Evolutionary conservation across 2,888 invertebrate species (phyloP).

Genomic region (Margaritifera margaritifera): DNA sequence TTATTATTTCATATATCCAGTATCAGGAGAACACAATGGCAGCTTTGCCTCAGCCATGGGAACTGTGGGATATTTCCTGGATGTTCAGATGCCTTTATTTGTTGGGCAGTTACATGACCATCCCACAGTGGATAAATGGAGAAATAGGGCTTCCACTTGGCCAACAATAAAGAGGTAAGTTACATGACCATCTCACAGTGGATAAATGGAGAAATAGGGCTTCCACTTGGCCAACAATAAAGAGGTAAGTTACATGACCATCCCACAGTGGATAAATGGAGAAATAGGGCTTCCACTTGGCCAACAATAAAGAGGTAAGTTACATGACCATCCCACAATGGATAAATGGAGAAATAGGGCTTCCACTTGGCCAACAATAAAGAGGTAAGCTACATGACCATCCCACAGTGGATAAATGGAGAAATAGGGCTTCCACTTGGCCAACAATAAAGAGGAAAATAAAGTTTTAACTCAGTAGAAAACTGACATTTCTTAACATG

Average conservation of each 20-base stretch:
- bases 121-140: conserved; percentile 60
- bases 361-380: conserved; percentile 21
- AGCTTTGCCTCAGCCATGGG: conserved; percentile 47
- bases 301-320: no score
- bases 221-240: no score
- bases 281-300: no score
- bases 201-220: no score
- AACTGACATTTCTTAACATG: no score
- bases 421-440: no score
- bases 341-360: conserved; percentile 58
- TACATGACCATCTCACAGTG: neutral
- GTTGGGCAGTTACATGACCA: conserved; percentile 61
- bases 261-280: no score
- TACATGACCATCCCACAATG: conserved; percentile 57
- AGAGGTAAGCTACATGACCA: conserved; percentile 38
- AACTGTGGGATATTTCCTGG: conserved; percentile 46
- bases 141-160: conserved; percentile 20
- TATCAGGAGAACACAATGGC: conserved; percentile 36
- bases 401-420: no score
- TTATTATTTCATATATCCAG: conserved; percentile 19
- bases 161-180: conserved; percentile 47
- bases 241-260: neutral
- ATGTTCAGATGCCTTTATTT: conserved; percentile 56
- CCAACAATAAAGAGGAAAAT: neutral
- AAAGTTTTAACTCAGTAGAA: neutral